Percentiles rank a stretch among this genome's conserved stretches.
These are phyloP conservation scores for Xiphophorus maculatus DNA, from an alignment of 2,113 vertebrate genomes.

Conservation along the genomic window DNA sequence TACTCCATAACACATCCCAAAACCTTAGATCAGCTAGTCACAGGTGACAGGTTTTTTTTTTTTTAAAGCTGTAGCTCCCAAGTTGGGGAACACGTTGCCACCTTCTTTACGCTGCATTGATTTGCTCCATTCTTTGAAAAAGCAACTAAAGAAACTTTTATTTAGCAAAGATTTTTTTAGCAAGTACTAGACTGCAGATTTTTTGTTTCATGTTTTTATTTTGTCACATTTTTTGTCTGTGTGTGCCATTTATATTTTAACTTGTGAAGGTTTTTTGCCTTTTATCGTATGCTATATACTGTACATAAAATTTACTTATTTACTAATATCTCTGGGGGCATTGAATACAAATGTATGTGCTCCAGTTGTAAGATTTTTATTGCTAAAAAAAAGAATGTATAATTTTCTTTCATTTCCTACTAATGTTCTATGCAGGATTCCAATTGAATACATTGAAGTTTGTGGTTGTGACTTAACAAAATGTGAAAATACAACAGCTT, in stretches of 20 bases:
- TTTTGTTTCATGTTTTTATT: background rate
- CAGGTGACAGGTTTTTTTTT: background rate
- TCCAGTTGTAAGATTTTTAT: background rate
- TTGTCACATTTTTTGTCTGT: background rate
- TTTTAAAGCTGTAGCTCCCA: background rate
- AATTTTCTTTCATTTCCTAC: background rate
- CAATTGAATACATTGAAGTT: background rate
- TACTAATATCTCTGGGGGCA: background rate
- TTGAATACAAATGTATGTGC: background rate
- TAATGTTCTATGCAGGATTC: background rate
- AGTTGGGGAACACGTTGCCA: background rate
- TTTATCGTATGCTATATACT: background rate
- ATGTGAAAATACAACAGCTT: background rate
- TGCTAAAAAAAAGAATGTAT: background rate
- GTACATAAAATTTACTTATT: background rate
- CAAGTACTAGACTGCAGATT: background rate
- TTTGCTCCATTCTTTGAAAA: background rate
- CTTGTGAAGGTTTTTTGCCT: background rate
- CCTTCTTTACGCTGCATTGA: background rate
- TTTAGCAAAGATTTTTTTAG: background rate
- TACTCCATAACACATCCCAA: background rate
- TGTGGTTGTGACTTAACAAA: background rate
- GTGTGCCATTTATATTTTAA: background rate
- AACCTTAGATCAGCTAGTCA: background rate
- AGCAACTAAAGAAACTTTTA: background rate